Evolutionary conservation across 1,140 invertebrate genomes (phyloP).

Genomic region (Sminthurinus signatus): DNA sequence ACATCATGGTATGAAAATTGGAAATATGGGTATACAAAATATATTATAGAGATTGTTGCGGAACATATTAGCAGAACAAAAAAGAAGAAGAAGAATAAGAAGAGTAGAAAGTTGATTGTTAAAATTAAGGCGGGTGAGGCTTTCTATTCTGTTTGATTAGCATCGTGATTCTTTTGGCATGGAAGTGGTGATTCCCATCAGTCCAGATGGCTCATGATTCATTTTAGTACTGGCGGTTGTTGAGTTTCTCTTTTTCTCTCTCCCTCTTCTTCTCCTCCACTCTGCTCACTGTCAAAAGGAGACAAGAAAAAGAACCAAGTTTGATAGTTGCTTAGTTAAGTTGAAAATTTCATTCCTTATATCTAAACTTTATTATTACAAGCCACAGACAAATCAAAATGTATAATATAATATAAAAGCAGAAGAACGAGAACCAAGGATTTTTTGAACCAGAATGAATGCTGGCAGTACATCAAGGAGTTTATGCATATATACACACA

Average conservation of each 20-base stretch:
- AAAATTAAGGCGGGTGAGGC: slow-evolving; percentile 14
- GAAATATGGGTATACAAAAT: too few relatives aligned
- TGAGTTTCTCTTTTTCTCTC: slow-evolving; percentile 8
- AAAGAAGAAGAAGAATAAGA: not conserved
- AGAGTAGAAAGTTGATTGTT: slow-evolving; percentile 10
- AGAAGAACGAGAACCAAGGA: too few relatives aligned
- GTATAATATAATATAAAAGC: too few relatives aligned
- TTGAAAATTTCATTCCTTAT: too few relatives aligned
- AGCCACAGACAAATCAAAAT: too few relatives aligned
- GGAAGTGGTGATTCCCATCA: slow-evolving; percentile 13
- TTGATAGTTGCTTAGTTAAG: too few relatives aligned
- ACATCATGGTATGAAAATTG: too few relatives aligned
- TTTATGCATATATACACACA: not conserved
- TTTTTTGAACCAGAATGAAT: too few relatives aligned
- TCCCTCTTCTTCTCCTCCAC: not conserved
- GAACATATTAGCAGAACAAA: too few relatives aligned
- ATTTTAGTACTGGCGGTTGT: not conserved
- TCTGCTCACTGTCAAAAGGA: not conserved
- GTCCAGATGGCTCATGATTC: slow-evolving; percentile 13
- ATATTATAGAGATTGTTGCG: too few relatives aligned
- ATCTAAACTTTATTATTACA: too few relatives aligned
- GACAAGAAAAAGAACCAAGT: not conserved
- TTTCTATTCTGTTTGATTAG: slow-evolving; percentile 13
- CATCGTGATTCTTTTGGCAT: slow-evolving; percentile 14
- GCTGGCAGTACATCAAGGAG: too few relatives aligned